Base-by-base conservation (phyloP, 2,113 vertebrate genomes). In the Triplophysa siluroides region DNA sequence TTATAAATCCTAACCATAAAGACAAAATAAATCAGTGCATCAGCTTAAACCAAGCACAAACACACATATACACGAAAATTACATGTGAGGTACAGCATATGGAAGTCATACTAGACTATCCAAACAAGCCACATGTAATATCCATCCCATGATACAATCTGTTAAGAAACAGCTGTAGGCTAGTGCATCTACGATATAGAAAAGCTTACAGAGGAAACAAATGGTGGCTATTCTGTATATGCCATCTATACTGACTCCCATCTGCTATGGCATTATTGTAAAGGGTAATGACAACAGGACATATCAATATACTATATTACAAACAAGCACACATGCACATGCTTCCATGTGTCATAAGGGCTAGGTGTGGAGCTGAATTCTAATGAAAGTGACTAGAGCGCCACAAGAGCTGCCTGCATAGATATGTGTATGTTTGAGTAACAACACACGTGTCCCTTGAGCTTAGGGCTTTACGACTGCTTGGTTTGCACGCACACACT, bases 91-190 rank as follows among this genome's bases (percentile, higher is more conserved):
- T n/a, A 45, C 29, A 67, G 58, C 79, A 81, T 78, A 78, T 84
- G 83, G 79, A 84, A 84, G 83, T 56, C 83, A 84, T 81, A 84
- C 75, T 21, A 12, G 19, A 61, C n/a, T 11, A 64, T 67, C 23
- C 33, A 50, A 58, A 45, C 29, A 16, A 74, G 70, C 68, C 75
- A 78, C 66, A 65, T 74, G 78, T 78, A 76, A 81, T 84, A 81
- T 56, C 75, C 75, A 78, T 84, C 83, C 68, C 18, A 81, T 60
- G 23, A 70, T 16, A 58, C 8, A 43, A 62, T 62, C 78, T 50
- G 63, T 47, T 75, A 21, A 11, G 43, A 45, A 45, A 45, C 13
- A 38, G 41, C 41, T 26, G 21, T 50, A 47, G 12, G 45, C 9
- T 26, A 52, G 13, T 56, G 74, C 54, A 38, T 24, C 10, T 63